A percentile compares a stretch with the other conserved stretches of the same genome.
Evolutionary conservation across 2,113 vertebrate genomes (phyloP).

Genomic region (Dicaeum eximium): DNA sequence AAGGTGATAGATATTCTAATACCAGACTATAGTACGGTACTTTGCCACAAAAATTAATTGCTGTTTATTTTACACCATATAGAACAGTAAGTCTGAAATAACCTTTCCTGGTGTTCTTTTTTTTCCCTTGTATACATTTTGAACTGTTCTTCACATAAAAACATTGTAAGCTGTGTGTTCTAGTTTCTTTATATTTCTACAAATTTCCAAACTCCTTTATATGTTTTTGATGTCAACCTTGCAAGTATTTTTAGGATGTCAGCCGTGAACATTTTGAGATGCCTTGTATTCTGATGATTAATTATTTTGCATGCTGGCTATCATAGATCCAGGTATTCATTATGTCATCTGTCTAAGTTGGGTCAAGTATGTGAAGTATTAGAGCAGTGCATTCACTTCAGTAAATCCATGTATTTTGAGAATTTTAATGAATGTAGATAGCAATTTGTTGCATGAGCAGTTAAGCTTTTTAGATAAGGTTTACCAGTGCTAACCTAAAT

Average conservation of each 20-base stretch:
- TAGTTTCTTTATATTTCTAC: background rate
- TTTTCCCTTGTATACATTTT: background rate
- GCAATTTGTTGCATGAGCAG: background rate
- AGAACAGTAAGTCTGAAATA: background rate
- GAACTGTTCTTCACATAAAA: background rate
- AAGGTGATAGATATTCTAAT: background rate
- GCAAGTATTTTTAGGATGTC: background rate
- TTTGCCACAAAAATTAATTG: background rate
- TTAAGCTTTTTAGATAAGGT: background rate
- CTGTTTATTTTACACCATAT: background rate
- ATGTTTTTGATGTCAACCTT: background rate
- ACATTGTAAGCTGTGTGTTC: background rate
- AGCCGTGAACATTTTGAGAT: background rate
- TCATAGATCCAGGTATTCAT: background rate
- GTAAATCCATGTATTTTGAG: background rate
- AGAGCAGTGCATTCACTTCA: background rate
- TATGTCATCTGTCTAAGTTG: background rate
- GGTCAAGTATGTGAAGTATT: background rate
- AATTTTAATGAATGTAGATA: background rate
- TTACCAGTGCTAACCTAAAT: background rate
- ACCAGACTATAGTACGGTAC: background rate
- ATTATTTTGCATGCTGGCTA: background rate
- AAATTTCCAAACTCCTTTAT: background rate
- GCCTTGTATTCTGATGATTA: background rate
- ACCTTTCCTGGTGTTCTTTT: background rate